Percentiles rank a stretch among this genome's conserved stretches.
phyloP scores from a whole-genome alignment of 2,888 invertebrate species.

The Siphlonurus alternatus region DNA sequence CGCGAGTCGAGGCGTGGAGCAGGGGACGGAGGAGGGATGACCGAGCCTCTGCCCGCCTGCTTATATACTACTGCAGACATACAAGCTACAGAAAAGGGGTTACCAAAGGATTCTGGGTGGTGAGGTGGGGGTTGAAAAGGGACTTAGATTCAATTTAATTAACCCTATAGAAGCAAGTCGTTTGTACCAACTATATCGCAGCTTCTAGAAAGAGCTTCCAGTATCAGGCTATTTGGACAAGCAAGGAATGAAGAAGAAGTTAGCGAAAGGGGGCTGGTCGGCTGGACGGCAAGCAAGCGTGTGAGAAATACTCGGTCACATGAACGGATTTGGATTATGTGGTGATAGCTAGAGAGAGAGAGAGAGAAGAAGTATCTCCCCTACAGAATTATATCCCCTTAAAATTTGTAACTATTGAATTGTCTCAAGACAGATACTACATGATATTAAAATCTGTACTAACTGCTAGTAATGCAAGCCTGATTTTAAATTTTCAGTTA shows the following conservation, averaged over 20 bases:
- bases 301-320: neutral
- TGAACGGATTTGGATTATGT: neutral
- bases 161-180: neutral
- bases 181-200: neutral
- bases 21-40: neutral
- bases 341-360: neutral
- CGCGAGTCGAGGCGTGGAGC: neutral
- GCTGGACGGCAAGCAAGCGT: too few species aligned
- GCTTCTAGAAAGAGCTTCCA: neutral
- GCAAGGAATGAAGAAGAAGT: neutral
- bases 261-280: neutral
- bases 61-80: neutral
- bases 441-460: too few species aligned
- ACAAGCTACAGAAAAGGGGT: neutral
- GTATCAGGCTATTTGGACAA: neutral
- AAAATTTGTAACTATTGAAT: too few species aligned
- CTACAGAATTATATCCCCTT: too few species aligned
- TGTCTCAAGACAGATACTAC: too few species aligned
- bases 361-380: neutral
- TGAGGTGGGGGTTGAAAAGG: neutral
- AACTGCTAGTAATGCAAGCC: too few species aligned
- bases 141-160: neutral
- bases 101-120: neutral
- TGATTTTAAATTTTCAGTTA: too few species aligned
- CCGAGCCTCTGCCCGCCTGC: too few species aligned